phyloP scores from a whole-genome alignment of 2,888 invertebrate species.

The Drosophila nr. perissopoda region DNA sequence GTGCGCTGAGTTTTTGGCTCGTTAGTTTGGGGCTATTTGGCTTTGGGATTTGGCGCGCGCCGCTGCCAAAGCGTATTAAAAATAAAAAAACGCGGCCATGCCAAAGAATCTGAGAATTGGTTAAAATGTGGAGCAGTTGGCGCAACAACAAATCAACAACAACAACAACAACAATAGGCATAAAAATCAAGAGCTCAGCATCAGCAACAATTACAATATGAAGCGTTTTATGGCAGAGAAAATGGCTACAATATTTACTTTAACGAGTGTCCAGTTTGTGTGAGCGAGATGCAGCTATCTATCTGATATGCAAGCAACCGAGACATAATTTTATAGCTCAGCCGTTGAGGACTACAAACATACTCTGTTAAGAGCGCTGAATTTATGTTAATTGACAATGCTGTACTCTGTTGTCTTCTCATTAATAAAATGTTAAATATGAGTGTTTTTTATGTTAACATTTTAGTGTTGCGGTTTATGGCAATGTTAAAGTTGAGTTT shows the following conservation, averaged over 20 bases:
- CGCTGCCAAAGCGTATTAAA: constrained; percentile 39
- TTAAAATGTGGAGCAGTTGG: constrained; percentile 49
- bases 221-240: constrained; percentile 53
- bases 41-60: constrained; percentile 73
- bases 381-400: background rate
- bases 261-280: constrained; percentile 59
- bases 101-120: constrained; percentile 43
- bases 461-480: background rate
- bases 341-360: constrained; percentile 6
- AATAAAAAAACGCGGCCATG: constrained; percentile 59
- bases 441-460: background rate
- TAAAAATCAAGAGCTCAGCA: constrained; percentile 37
- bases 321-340: constrained; percentile 7
- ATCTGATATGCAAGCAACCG: background rate
- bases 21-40: constrained; percentile 75
- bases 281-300: constrained; percentile 2
- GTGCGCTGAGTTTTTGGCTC: constrained; percentile 71
- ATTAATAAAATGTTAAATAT: background rate
- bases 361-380: constrained; percentile 11
- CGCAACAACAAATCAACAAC: constrained; percentile 29
- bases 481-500: background rate
- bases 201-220: constrained; percentile 50
- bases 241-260: constrained; percentile 64
- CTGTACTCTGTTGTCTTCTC: background rate
- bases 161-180: constrained; percentile 39